Evolutionary conservation across 2,888 invertebrate species (phyloP).

Genomic region (Bombylius major): DNA sequence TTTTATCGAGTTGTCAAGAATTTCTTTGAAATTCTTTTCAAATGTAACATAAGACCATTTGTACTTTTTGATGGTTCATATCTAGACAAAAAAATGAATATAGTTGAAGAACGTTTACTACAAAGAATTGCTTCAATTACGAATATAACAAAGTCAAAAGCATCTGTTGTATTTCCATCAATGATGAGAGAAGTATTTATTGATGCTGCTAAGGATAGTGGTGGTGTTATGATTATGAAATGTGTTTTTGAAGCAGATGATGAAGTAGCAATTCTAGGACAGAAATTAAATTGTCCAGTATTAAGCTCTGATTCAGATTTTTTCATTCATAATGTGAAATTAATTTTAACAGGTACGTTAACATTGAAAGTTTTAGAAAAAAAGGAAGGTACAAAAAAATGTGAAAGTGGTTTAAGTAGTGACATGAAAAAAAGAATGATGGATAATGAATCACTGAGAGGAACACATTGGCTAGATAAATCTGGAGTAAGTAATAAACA

Average conservation of each 20-base stretch:
- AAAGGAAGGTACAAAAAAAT: conserved; percentile 11
- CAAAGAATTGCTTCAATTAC: conserved; percentile 47
- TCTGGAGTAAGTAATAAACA: neutral
- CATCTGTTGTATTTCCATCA: conserved; percentile 57
- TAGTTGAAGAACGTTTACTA: conserved; percentile 45
- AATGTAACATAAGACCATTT: conserved; percentile 57
- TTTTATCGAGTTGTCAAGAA: conserved; percentile 49
- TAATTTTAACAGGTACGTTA: conserved; percentile 63
- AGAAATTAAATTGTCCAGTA: conserved; percentile 68
- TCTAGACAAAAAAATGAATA: conserved; percentile 56
- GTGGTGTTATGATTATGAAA: conserved; percentile 51
- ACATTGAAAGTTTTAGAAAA: conserved; percentile 37
- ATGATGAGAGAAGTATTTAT: conserved; percentile 62
- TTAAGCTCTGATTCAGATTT: conserved; percentile 92
- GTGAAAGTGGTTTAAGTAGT: neutral
- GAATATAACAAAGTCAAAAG: conserved; percentile 44
- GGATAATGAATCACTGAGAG: conserved; percentile 10
- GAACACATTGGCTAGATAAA: neutral
- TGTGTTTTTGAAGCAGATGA: conserved; percentile 85
- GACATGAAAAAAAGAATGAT: conserved; percentile 28
- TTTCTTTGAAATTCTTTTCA: conserved; percentile 56
- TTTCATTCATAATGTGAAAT: conserved; percentile 71
- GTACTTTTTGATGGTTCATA: conserved; percentile 73
- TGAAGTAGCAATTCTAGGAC: conserved; percentile 71
- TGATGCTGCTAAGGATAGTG: conserved; percentile 51